Percentiles rank a stretch among this genome's conserved stretches.
Conservation (phyloP, 2,888 invertebrate genomes). For the Amphipyra berbera region DNA sequence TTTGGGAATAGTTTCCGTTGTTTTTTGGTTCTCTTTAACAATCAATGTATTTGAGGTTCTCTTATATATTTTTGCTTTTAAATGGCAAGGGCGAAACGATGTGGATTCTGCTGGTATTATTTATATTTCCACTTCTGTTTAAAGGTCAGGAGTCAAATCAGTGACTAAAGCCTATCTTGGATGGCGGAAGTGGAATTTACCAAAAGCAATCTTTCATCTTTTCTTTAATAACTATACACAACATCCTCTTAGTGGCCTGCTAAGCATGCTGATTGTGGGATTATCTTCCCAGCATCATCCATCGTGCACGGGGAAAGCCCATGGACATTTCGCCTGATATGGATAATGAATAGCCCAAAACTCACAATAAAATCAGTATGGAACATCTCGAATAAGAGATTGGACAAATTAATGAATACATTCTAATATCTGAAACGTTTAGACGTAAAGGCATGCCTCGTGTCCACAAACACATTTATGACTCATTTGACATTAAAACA, state of each 20-base stretch:
- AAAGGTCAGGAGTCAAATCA: neutral
- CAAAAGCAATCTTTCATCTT: neutral
- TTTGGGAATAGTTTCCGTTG: conserved; percentile 57
- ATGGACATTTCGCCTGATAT: neutral
- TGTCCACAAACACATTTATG: conserved; percentile 44
- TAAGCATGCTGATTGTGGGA: too few species aligned
- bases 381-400: neutral
- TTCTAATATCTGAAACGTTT: conserved; percentile 8
- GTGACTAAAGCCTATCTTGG: neutral
- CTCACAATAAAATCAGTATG: neutral
- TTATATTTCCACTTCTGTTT: too few species aligned
- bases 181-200: neutral
- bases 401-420: conserved; percentile 6
- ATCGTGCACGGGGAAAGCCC: too few species aligned
- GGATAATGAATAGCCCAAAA: neutral
- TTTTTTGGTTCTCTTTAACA: conserved; percentile 47
- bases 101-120: neutral
- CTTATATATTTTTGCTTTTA: conserved; percentile 12
- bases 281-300: too few species aligned
- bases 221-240: too few species aligned
- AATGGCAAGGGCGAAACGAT: neutral
- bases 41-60: conserved; percentile 19
- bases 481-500: conserved; percentile 50
- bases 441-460: conserved; percentile 18
- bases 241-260: too few species aligned